Evolutionary conservation across 2,797 vertebrate species (phyloP).

Genomic region (Manis crassicaudata): DNA sequence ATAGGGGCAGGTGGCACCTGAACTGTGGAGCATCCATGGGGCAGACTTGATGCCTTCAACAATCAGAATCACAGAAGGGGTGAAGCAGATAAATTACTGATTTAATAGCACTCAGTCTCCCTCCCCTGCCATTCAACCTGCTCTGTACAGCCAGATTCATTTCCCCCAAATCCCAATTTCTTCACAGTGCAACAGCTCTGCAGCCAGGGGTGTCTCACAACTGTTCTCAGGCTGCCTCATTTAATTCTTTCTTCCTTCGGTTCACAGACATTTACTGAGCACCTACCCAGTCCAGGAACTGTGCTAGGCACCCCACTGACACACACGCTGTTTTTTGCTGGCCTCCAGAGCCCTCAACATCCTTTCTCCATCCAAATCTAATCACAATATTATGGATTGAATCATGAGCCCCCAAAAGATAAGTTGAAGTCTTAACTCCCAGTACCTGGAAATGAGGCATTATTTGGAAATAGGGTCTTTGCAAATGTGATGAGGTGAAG

Average conservation of each 20-base stretch:
- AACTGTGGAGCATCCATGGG: neutral
- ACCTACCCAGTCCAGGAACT: neutral
- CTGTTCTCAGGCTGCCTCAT: neutral
- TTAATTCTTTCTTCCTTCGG: neutral
- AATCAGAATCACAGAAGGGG: neutral
- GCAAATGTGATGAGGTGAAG: neutral
- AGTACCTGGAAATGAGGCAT: neutral
- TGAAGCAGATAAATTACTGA: neutral
- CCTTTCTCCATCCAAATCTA: neutral
- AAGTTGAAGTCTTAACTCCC: neutral
- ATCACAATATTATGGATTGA: neutral
- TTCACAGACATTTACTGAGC: neutral
- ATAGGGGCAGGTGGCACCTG: neutral
- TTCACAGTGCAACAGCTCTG: neutral
- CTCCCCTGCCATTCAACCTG: neutral
- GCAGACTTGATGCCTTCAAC: neutral
- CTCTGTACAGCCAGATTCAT: neutral
- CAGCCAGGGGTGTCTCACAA: neutral
- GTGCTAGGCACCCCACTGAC: rapidly evolving
- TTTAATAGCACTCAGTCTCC: neutral
- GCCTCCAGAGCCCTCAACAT: neutral
- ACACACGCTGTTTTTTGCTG: neutral
- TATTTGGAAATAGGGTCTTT: neutral
- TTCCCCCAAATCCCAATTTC: neutral
- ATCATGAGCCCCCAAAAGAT: neutral